These are phyloP conservation scores for Agrilus mali DNA, from an alignment of 2,888 invertebrate genomes.

Conservation along the genomic window DNA sequence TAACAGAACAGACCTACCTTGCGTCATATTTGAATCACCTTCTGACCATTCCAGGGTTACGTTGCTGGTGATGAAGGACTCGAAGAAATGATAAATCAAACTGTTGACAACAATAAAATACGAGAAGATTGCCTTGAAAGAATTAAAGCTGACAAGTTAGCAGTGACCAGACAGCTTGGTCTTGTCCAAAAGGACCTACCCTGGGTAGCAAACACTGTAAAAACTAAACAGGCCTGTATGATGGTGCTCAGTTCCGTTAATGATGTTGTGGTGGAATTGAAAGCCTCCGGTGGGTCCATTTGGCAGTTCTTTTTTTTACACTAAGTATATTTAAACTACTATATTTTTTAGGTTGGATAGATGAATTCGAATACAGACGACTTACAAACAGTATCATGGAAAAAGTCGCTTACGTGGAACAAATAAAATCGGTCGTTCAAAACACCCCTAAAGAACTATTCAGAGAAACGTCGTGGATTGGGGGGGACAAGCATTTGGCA, in stretches of 20 bases:
- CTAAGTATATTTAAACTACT: too few relatives aligned
- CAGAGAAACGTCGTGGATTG: constrained; percentile 18
- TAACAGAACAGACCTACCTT: too few relatives aligned
- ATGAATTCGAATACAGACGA: constrained; percentile 42
- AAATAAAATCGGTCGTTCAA: constrained; percentile 32
- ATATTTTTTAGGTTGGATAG: constrained; percentile 38
- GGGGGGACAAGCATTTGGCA: constrained; percentile 10
- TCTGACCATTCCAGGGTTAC: constrained; percentile 34
- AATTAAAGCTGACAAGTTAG: constrained; percentile 27
- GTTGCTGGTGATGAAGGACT: constrained; percentile 50
- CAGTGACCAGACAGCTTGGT: constrained; percentile 38
- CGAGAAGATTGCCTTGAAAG: constrained; percentile 12
- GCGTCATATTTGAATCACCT: too few relatives aligned
- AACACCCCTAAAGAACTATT: constrained; percentile 36
- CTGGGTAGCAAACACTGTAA: constrained; percentile 51
- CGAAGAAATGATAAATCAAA: constrained; percentile 38
- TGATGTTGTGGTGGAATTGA: constrained; percentile 41
- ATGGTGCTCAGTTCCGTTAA: constrained; percentile 45
- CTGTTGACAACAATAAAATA: constrained; percentile 30
- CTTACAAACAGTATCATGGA: constrained; percentile 41
- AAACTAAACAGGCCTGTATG: constrained; percentile 49
- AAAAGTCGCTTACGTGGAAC: constrained; percentile 32
- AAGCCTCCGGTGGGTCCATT: constrained; percentile 37
- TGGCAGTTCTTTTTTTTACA: too few relatives aligned
- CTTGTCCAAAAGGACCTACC: constrained; percentile 44